A percentile compares a stretch with the other conserved stretches of the same genome.
Evolutionary conservation across 2,797 vertebrate species (phyloP).

Genomic region (Alcedo quadribrachys): DNA sequence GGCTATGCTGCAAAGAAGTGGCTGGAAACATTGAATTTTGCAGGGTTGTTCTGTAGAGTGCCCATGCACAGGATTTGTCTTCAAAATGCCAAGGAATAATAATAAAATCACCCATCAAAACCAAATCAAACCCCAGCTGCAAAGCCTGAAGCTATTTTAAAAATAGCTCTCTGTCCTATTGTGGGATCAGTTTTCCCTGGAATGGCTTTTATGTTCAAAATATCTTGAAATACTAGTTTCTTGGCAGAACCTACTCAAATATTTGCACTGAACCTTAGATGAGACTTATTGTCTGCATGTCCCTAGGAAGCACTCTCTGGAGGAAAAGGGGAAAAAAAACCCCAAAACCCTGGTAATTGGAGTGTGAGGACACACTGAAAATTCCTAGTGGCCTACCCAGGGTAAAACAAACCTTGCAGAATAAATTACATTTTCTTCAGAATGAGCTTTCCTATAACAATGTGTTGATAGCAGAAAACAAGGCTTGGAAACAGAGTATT

Average conservation of each 20-base stretch:
- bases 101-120: not conserved
- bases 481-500: not conserved
- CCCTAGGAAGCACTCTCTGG: slow-evolving; percentile 19
- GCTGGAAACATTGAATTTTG: slow-evolving; percentile 1
- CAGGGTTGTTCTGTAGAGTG: not conserved
- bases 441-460: not conserved
- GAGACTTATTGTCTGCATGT: slow-evolving; percentile 50
- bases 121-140: slow-evolving; percentile 51
- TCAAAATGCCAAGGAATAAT: slow-evolving; percentile 51
- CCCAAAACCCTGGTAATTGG: not conserved
- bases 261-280: slow-evolving; percentile 60
- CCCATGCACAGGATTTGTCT: not conserved
- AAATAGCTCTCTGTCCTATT: slow-evolving; percentile 54
- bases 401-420: not conserved
- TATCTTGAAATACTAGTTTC: slow-evolving; percentile 66
- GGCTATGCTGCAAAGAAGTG: not conserved
- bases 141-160: slow-evolving; percentile 51
- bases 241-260: slow-evolving; percentile 59
- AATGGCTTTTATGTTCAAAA: slow-evolving; percentile 65
- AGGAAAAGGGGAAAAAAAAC: not conserved
- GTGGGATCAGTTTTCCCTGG: slow-evolving; percentile 29
- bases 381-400: not conserved
- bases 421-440: not conserved
- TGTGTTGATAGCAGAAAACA: not conserved
- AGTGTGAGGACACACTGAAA: not conserved